A percentile compares a stretch with the other conserved stretches of the same genome.
Evolutionary conservation across 1,140 invertebrate species (phyloP).

Genomic region (Drosophila paulistorum): DNA sequence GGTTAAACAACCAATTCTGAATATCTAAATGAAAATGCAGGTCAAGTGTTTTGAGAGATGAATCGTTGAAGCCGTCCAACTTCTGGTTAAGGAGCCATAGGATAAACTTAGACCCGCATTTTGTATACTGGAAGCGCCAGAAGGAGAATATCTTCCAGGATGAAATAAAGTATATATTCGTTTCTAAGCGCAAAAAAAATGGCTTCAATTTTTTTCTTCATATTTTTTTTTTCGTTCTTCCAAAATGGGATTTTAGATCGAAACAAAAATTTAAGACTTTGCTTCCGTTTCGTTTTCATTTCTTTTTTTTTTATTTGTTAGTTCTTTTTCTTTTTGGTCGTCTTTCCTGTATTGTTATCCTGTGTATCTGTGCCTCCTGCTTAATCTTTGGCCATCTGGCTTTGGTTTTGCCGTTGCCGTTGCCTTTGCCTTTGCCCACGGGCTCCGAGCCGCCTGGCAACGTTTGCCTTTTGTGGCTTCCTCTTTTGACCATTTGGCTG

Average conservation of each 20-base stretch:
- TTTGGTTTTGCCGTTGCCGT: not conserved
- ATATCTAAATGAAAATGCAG: conserved; percentile 43
- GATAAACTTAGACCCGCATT: conserved; percentile 6
- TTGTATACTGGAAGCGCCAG: not conserved
- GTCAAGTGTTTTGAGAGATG: conserved; percentile 58
- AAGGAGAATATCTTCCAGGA: not conserved
- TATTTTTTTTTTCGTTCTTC: not conserved
- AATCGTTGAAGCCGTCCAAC: not conserved
- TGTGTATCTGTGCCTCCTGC: conserved; percentile 7
- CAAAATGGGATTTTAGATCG: conserved; percentile 14
- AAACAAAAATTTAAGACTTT: conserved; percentile 12
- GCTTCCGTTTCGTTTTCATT: conserved; percentile 12
- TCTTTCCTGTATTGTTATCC: conserved; percentile 5
- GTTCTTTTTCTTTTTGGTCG: not conserved
- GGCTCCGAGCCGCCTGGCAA: not conserved
- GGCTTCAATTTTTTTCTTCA: not conserved
- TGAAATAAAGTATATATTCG: not conserved
- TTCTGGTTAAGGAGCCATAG: conserved; percentile 4
- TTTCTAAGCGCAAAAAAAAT: not conserved
- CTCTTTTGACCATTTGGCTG: conserved; percentile 16
- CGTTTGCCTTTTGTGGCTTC: conserved; percentile 23
- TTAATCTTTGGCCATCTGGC: conserved; percentile 21
- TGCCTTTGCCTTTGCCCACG: conserved; percentile 1
- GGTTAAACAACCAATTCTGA: conserved; percentile 13
- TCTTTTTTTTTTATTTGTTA: not conserved